Conservation (phyloP, 2,797 vertebrate species). For the Ctenopoma multispine region DNA sequence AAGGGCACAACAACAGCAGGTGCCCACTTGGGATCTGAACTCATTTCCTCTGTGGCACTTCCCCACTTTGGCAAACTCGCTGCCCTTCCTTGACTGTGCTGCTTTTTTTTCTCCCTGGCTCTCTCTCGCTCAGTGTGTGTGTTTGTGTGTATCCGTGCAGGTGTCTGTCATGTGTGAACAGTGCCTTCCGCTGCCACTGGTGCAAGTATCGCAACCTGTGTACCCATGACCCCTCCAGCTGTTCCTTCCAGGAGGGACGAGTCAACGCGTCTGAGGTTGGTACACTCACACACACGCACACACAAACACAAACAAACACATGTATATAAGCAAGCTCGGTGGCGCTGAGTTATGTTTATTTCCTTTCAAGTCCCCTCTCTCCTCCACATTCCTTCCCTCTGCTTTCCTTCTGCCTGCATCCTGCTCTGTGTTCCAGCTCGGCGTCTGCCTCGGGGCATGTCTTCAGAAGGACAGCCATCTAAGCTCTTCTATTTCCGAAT, state of each 20-base stretch:
- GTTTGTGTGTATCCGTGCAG: slow-evolving; percentile 76
- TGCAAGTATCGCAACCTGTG: slow-evolving; percentile 99
- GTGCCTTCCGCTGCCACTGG: slow-evolving; percentile 98
- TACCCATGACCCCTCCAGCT: slow-evolving; percentile 97
- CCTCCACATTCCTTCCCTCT: neutral
- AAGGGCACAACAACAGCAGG: slow-evolving; percentile 77
- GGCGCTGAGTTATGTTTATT: neutral
- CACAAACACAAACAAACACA: neutral
- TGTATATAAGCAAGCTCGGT: neutral
- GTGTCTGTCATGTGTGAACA: slow-evolving; percentile 98
- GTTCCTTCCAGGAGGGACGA: slow-evolving; percentile 98
- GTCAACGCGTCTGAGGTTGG: slow-evolving; percentile 96
- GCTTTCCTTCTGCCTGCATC: slow-evolving; percentile 45
- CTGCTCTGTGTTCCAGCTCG: slow-evolving; percentile 47
- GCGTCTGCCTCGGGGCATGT: slow-evolving; percentile 65
- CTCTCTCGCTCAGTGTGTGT: slow-evolving; percentile 28
- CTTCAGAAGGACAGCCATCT: slow-evolving; percentile 65
- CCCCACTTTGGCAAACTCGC: slow-evolving; percentile 50
- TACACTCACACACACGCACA: slow-evolving; percentile 9
- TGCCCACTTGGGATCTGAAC: slow-evolving; percentile 70
- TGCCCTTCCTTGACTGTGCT: slow-evolving; percentile 44
- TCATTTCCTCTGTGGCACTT: slow-evolving; percentile 72
- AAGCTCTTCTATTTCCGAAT: slow-evolving; percentile 66
- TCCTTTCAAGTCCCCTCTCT: neutral
- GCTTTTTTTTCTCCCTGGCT: slow-evolving; percentile 33